Evolutionary conservation across 2,113 vertebrate species (phyloP).

Genomic region (Chlorodrepanis virens): DNA sequence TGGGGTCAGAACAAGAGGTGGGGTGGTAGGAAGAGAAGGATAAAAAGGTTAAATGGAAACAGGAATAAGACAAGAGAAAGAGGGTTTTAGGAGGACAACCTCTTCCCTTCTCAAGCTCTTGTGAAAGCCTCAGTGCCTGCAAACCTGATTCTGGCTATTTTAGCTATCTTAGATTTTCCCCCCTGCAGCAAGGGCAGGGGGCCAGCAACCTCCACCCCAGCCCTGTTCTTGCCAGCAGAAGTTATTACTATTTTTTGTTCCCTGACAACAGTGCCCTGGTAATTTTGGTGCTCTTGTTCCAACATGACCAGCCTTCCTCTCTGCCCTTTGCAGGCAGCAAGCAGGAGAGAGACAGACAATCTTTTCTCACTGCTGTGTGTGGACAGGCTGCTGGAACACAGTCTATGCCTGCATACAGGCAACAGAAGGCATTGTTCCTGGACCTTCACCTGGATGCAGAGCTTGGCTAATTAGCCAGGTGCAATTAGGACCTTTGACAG

Average conservation of each 20-base stretch:
- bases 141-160: conserved; percentile 1
- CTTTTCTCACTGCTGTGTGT: background rate
- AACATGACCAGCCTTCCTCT: conserved; percentile 43
- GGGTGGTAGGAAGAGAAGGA: background rate
- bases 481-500: background rate
- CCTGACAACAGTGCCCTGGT: conserved; percentile 53
- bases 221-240: conserved; percentile 31
- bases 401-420: background rate
- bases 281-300: conserved; percentile 53
- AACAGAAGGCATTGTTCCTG: background rate
- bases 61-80: background rate
- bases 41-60: background rate
- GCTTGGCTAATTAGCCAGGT: background rate
- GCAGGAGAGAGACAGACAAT: background rate
- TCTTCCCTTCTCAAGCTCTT: background rate
- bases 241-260: conserved; percentile 6
- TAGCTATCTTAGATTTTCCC: conserved; percentile 40
- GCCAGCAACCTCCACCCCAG: conserved; percentile 54
- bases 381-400: background rate
- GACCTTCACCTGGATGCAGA: background rate
- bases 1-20: background rate
- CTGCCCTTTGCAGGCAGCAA: conserved; percentile 4
- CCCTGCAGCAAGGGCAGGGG: conserved; percentile 12
- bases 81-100: background rate
- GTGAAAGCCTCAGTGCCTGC: background rate